Evolutionary conservation across 2,797 vertebrate genomes (phyloP).

Genomic region (Margarornis squamiger): DNA sequence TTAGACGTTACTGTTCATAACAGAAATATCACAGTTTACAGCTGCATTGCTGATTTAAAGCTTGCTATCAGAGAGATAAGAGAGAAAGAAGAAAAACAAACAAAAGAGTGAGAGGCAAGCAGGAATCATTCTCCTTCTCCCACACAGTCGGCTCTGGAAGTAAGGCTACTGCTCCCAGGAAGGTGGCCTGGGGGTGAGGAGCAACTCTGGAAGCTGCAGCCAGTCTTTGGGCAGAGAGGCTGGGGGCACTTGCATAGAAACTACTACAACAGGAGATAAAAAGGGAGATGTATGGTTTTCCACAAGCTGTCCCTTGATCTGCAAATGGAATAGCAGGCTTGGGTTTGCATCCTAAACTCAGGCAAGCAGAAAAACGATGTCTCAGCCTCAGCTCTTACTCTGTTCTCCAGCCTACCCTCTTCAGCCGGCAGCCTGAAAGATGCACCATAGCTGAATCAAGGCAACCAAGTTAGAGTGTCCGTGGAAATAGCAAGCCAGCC

Average conservation of each 20-base stretch:
- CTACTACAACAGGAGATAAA: neutral
- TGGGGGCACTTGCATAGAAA: neutral
- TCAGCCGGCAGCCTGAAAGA: neutral
- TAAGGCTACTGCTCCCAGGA: neutral
- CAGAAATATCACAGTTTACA: neutral
- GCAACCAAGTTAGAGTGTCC: neutral
- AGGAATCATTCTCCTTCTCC: neutral
- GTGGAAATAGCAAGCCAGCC: neutral
- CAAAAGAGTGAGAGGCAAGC: neutral
- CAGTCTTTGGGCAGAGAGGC: neutral
- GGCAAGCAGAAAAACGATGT: neutral
- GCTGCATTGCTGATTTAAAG: neutral
- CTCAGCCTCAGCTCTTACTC: neutral
- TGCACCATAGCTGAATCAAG: neutral
- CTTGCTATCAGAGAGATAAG: neutral
- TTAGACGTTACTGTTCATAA: neutral
- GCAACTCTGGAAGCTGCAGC: neutral
- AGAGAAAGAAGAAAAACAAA: neutral
- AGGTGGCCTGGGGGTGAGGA: fast-evolving
- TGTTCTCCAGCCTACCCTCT: neutral
- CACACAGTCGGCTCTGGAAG: fast-evolving
- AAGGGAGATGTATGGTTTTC: neutral
- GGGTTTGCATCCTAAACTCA: neutral
- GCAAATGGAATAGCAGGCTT: neutral
- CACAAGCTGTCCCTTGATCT: neutral